Evolutionary conservation across 1,140 invertebrate genomes (phyloP).

Genomic region (Oryctes rhinoceros): DNA sequence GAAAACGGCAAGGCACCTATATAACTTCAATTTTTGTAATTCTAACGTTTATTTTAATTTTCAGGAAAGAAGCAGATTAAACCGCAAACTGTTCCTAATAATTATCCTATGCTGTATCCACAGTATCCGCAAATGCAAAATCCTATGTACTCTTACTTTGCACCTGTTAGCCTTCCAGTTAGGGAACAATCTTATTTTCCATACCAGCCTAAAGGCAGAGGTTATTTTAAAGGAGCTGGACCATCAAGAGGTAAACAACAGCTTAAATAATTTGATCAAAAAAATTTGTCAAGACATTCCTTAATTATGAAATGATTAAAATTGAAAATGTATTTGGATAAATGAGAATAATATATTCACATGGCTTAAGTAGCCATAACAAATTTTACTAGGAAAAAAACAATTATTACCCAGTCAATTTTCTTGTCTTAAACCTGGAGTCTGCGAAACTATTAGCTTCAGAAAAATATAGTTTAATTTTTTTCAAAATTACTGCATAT

Average conservation of each 20-base stretch:
- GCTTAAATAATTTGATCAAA: not conserved
- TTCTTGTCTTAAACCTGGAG: no score
- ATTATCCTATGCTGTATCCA: constrained; percentile 24
- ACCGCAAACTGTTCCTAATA: not conserved
- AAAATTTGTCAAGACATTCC: no score
- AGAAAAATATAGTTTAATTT: no score
- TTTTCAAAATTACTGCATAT: no score
- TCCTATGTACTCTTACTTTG: constrained; percentile 21
- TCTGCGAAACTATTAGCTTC: no score
- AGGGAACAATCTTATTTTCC: constrained; percentile 32
- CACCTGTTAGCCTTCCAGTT: not conserved
- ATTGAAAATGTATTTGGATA: no score
- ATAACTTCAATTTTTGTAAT: not conserved
- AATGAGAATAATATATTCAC: no score
- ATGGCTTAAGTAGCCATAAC: no score
- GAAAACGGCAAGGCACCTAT: not conserved
- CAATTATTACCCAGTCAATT: no score
- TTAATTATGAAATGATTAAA: no score
- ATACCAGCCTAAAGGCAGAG: not conserved
- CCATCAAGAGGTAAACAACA: constrained; percentile 4
- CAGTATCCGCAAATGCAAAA: constrained; percentile 23
- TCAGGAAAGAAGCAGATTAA: not conserved
- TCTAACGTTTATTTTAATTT: not conserved
- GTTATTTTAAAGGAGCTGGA: not conserved
- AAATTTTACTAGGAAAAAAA: no score